These are phyloP conservation scores for Dascillus cervinus DNA, from an alignment of 2,888 invertebrate genomes.

Conservation along the genomic window DNA sequence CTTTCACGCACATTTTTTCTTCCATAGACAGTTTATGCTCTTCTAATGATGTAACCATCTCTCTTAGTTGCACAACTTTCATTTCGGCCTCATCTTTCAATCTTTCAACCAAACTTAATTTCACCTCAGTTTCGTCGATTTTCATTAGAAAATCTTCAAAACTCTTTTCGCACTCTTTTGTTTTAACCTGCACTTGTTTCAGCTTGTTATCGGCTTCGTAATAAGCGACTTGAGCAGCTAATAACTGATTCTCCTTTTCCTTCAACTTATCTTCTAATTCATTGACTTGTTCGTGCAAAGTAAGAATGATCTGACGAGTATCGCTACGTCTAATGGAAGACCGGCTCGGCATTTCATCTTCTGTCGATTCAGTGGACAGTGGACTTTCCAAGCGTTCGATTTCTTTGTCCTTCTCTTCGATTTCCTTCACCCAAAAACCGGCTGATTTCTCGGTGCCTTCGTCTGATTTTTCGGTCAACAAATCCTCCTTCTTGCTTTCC, in stretches of 20 bases:
- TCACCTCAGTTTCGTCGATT: slow-evolving; percentile 19
- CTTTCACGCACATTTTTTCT: slow-evolving; percentile 26
- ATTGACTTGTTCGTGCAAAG: slow-evolving; percentile 40
- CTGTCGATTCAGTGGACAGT: slow-evolving; percentile 33
- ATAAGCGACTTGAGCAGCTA: slow-evolving; percentile 18
- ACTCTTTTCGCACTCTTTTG: slow-evolving; percentile 5
- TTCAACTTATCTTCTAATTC: slow-evolving; percentile 40
- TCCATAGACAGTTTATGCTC: slow-evolving; percentile 21
- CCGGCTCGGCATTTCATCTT: slow-evolving; percentile 27
- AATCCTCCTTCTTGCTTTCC: background rate
- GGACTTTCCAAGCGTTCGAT: slow-evolving; percentile 45
- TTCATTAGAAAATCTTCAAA: slow-evolving; percentile 5
- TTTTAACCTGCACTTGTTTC: slow-evolving; percentile 13
- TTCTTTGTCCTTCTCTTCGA: slow-evolving; percentile 50
- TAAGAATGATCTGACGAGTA: slow-evolving; percentile 27
- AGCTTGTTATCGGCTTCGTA: slow-evolving; percentile 15
- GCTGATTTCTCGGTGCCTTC: slow-evolving; percentile 28
- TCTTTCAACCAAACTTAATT: slow-evolving; percentile 29
- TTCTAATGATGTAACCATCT: slow-evolving; percentile 20
- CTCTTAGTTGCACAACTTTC: slow-evolving; percentile 15
- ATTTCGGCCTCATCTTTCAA: slow-evolving; percentile 25
- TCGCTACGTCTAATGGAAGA: slow-evolving; percentile 21
- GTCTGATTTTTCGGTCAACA: slow-evolving; percentile 23
- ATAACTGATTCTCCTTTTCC: slow-evolving; percentile 42
- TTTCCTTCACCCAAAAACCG: slow-evolving; percentile 35